These are phyloP conservation scores for Helleia helle DNA, from an alignment of 2,888 invertebrate genomes.

Conservation along the genomic window DNA sequence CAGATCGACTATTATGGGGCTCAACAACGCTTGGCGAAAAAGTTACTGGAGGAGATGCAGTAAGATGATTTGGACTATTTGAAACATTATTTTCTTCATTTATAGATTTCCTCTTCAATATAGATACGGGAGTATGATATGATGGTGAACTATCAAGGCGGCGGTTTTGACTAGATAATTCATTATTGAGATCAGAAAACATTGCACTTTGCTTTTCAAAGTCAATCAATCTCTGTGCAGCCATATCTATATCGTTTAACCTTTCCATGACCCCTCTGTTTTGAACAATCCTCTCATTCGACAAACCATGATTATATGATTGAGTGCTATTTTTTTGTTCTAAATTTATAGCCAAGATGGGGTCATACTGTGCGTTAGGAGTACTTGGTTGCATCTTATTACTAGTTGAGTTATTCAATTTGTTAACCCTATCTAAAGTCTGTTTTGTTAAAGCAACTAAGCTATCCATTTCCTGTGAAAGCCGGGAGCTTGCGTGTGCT, in stretches of 20 bases:
- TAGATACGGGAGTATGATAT: slow-evolving; percentile 74
- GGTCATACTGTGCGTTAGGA: slow-evolving; percentile 48
- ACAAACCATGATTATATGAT: slow-evolving; percentile 48
- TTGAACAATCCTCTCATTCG: slow-evolving; percentile 38
- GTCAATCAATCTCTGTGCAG: slow-evolving; percentile 69
- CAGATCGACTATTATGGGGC: slow-evolving; percentile 70
- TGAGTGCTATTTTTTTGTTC: slow-evolving; percentile 50
- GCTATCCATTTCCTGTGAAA: slow-evolving; percentile 76
- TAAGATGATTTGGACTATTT: slow-evolving; percentile 65
- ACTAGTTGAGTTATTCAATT: slow-evolving; percentile 72
- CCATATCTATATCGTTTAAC: slow-evolving; percentile 66
- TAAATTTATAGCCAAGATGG: slow-evolving; percentile 46
- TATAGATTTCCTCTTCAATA: slow-evolving; percentile 79
- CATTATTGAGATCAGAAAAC: slow-evolving; percentile 71
- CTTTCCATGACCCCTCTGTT: slow-evolving; percentile 61
- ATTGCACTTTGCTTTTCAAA: slow-evolving; percentile 72
- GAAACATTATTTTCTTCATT: slow-evolving; percentile 68
- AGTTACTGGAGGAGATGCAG: slow-evolving; percentile 81
- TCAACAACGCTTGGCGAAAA: slow-evolving; percentile 85
- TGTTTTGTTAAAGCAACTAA: slow-evolving; percentile 78
- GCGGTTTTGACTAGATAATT: slow-evolving; percentile 68
- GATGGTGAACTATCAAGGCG: slow-evolving; percentile 54
- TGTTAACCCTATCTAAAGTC: slow-evolving; percentile 79
- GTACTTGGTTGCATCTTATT: slow-evolving; percentile 59
- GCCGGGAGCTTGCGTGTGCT: slow-evolving; percentile 55